Conservation (phyloP, 2,888 invertebrate species). For the Tuberolachnus salignus region DNA sequence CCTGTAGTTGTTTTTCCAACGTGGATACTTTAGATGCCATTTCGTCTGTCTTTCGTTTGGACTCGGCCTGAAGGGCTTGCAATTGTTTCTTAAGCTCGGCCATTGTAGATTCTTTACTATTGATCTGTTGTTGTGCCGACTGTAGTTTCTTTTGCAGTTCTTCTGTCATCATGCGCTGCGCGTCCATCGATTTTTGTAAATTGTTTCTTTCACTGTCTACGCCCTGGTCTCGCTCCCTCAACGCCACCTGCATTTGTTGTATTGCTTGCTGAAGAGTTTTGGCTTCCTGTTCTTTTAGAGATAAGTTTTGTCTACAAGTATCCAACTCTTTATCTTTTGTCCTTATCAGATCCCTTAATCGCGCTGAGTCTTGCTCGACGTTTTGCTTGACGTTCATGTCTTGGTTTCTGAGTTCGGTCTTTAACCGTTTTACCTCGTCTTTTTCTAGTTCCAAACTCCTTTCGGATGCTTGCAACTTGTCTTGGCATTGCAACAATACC, state of each 20-base stretch:
- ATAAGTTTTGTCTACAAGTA: constrained; percentile 62
- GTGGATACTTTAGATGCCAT: constrained; percentile 80
- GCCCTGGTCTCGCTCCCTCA: constrained; percentile 65
- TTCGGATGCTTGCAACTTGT: constrained; percentile 84
- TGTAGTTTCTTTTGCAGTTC: constrained; percentile 73
- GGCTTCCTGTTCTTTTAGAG: constrained; percentile 65
- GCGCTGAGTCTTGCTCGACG: constrained; percentile 48
- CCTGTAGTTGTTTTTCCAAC: constrained; percentile 64
- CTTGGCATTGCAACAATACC: constrained; percentile 91
- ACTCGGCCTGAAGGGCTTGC: constrained; percentile 67
- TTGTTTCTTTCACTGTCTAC: constrained; percentile 75
- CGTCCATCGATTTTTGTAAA: constrained; percentile 72
- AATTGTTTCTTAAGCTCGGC: constrained; percentile 78
- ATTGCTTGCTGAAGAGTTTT: constrained; percentile 61
- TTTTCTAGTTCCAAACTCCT: constrained; percentile 80
- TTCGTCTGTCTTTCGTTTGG: constrained; percentile 64
- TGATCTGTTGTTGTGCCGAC: constrained; percentile 59
- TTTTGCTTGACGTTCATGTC: constrained; percentile 59
- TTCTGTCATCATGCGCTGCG: constrained; percentile 59
- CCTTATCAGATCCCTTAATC: constrained; percentile 61
- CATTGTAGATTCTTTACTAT: constrained; percentile 60
- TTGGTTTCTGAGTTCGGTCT: constrained; percentile 61
- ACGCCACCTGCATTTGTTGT: constrained; percentile 61
- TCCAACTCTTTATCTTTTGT: constrained; percentile 62
- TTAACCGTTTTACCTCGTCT: constrained; percentile 78